A percentile compares a stretch with the other conserved stretches of the same genome.
Conservation (phyloP, 2,888 invertebrate genomes). For the Erebia ligea region DNA sequence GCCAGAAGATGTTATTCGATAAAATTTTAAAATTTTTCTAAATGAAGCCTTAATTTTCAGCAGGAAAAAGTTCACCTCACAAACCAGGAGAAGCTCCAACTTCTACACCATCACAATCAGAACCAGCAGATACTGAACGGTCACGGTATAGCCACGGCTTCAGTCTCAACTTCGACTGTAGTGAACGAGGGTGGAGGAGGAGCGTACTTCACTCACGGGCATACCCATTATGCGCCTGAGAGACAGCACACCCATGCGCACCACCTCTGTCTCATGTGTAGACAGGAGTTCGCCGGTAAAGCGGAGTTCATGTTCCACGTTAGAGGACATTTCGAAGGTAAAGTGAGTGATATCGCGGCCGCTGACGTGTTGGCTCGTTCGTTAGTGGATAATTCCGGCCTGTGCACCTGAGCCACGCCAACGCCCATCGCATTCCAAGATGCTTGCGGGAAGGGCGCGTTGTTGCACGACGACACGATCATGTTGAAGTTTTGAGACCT, state of each 20-base stretch:
- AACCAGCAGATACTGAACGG: constrained; percentile 78
- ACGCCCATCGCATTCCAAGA: constrained; percentile 73
- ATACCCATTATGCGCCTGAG: constrained; percentile 75
- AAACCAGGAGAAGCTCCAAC: constrained; percentile 76
- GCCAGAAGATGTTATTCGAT: too few relatives aligned
- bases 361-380: constrained; percentile 79
- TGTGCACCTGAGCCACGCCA: constrained; percentile 81
- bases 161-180: constrained; percentile 74
- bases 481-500: constrained; percentile 72
- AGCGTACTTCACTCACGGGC: constrained; percentile 76
- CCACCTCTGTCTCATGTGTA: constrained; percentile 85
- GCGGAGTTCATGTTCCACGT: constrained; percentile 88
- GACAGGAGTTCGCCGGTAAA: constrained; percentile 86
- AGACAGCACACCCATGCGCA: constrained; percentile 77
- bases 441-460: constrained; percentile 68
- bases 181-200: constrained; percentile 69
- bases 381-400: constrained; percentile 79
- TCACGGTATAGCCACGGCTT: constrained; percentile 71
- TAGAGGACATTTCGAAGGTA: constrained; percentile 85
- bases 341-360: constrained; percentile 79
- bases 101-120: constrained; percentile 77
- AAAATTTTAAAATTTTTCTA: background rate
- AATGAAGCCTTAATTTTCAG: constrained; percentile 46
- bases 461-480: constrained; percentile 75
- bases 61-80: constrained; percentile 78